Conservation (phyloP, 2,888 invertebrate genomes). For the Morpho deidamia region DNA sequence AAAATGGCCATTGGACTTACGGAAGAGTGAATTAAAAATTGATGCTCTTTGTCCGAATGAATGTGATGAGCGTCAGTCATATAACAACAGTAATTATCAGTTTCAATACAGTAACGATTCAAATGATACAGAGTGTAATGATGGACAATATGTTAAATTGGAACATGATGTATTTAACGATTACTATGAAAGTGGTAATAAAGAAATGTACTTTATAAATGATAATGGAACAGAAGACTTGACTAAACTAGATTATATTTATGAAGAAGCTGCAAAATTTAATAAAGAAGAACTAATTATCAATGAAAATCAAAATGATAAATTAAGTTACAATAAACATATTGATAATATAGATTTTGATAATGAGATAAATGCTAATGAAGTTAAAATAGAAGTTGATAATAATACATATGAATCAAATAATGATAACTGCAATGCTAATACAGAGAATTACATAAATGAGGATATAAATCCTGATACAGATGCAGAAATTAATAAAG, state of each 20-base stretch:
- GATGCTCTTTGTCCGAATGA: conserved; percentile 48
- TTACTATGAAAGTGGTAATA: conserved; percentile 12
- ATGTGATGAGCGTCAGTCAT: conserved; percentile 35
- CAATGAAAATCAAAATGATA: neutral
- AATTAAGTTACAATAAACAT: conserved; percentile 11
- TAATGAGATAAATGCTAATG: neutral
- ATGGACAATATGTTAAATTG: conserved; percentile 31
- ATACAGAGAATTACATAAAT: neutral
- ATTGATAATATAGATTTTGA: conserved; percentile 16
- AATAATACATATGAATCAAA: neutral
- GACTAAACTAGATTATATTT: conserved; percentile 10
- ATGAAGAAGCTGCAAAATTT: conserved; percentile 20
- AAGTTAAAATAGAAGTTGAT: neutral
- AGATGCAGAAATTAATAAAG: conserved; percentile 3
- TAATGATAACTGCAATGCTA: neutral
- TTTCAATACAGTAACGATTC: conserved; percentile 29
- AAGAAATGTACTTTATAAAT: conserved; percentile 14
- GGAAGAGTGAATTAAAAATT: conserved; percentile 43
- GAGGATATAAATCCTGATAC: neutral
- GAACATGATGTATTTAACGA: conserved; percentile 31
- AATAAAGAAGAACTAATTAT: conserved; percentile 15
- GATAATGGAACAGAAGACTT: conserved; percentile 6
- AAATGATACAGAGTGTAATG: conserved; percentile 23
- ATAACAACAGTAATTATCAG: conserved; percentile 20
- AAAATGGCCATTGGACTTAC: conserved; percentile 47